Evolutionary conservation across 1,140 invertebrate species (phyloP).

Genomic region (Dryas iulia): DNA sequence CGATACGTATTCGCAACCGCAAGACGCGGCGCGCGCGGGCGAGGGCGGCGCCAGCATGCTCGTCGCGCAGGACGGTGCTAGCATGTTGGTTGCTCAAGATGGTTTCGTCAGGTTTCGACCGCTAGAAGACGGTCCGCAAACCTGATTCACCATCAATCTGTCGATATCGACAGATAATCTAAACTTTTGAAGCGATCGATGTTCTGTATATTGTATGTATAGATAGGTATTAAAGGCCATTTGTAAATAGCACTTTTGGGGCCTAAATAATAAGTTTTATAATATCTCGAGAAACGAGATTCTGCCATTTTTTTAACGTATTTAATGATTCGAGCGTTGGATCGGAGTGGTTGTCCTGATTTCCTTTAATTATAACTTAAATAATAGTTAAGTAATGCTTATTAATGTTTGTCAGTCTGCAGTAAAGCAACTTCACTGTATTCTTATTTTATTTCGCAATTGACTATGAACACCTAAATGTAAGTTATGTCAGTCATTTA

Average conservation of each 20-base stretch:
- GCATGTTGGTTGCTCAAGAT: slow-evolving; percentile 91
- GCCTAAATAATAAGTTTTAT: slow-evolving; percentile 42
- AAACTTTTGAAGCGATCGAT: slow-evolving; percentile 53
- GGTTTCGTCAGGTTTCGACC: slow-evolving; percentile 91
- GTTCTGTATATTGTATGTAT: slow-evolving; percentile 61
- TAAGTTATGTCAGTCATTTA: slow-evolving; percentile 25
- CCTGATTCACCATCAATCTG: slow-evolving; percentile 74
- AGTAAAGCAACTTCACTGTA: slow-evolving; percentile 4
- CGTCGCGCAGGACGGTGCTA: slow-evolving; percentile 89
- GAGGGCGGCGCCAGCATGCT: slow-evolving; percentile 84
- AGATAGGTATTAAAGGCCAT: slow-evolving; percentile 55
- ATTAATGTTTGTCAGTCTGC: background rate
- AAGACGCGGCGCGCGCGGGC: slow-evolving; percentile 61
- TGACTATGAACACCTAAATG: slow-evolving; percentile 12
- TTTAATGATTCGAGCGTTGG: background rate
- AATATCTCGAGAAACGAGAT: slow-evolving; percentile 27
- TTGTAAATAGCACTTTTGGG: slow-evolving; percentile 63
- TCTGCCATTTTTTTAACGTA: slow-evolving; percentile 20
- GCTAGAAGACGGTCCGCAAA: slow-evolving; percentile 82
- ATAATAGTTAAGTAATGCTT: slow-evolving; percentile 4
- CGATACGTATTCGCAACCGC: slow-evolving; percentile 72
- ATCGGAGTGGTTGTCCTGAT: background rate
- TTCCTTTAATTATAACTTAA: background rate
- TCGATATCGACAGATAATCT: slow-evolving; percentile 55
- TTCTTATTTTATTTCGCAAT: background rate